phyloP scores from a whole-genome alignment of 2,888 invertebrate species.

The Poecilobothrus nobilitatus region DNA sequence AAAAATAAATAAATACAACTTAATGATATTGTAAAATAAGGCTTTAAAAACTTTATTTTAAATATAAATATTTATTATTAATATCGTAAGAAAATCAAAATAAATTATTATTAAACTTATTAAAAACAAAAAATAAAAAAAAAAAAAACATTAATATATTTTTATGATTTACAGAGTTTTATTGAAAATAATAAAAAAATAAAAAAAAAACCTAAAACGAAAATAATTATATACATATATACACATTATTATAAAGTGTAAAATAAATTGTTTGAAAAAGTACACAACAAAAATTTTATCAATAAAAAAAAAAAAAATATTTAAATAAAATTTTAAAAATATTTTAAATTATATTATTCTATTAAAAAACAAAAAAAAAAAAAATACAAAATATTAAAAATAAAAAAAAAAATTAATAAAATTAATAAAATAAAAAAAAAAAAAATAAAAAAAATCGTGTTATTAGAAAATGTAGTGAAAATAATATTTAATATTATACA shows the following conservation, averaged over 20 bases:
- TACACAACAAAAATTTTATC: not conserved
- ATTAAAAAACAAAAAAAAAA: not conserved
- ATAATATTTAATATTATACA: too few relatives aligned
- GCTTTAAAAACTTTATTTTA: not conserved
- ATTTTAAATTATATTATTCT: not conserved
- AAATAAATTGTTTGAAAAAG: not conserved
- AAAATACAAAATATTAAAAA: too few relatives aligned
- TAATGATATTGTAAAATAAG: not conserved
- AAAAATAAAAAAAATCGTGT: not conserved
- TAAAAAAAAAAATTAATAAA: not conserved
- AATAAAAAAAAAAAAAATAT: too few relatives aligned
- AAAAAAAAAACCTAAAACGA: too few relatives aligned
- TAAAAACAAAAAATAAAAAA: too few relatives aligned
- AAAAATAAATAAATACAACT: not conserved
- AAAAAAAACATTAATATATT: not conserved
- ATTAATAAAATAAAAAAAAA: not conserved
- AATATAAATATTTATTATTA: too few relatives aligned
- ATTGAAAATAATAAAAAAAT: not conserved
- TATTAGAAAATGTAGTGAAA: not conserved
- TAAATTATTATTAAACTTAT: not conserved
- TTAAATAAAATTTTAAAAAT: not conserved
- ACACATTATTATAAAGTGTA: too few relatives aligned
- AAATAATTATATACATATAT: too few relatives aligned
- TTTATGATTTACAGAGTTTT: conserved; percentile 2
- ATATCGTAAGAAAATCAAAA: too few relatives aligned